A percentile compares a stretch with the other conserved stretches of the same genome.
Conservation (phyloP, 2,888 invertebrate genomes). For the Odontocerum albicorne region DNA sequence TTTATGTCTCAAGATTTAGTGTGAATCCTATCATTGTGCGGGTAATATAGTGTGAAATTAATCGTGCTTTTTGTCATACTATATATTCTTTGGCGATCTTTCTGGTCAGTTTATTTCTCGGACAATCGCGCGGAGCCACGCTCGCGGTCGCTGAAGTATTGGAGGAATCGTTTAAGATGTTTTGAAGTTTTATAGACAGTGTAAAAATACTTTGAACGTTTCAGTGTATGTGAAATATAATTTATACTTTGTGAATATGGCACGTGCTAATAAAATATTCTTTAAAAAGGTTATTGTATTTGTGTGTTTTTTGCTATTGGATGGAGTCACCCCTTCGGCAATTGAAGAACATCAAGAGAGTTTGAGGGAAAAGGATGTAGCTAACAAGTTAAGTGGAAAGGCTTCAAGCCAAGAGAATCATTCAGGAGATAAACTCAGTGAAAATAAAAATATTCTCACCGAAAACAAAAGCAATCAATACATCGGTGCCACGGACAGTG, state of each 20-base stretch:
- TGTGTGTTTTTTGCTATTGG: conserved; percentile 20
- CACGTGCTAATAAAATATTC: conserved; percentile 11
- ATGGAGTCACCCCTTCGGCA: conserved; percentile 39
- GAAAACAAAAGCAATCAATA: conserved; percentile 53
- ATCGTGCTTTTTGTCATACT: conserved; percentile 44
- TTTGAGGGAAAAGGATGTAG: conserved; percentile 45
- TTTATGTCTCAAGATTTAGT: conserved; percentile 46
- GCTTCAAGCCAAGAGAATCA: conserved; percentile 51
- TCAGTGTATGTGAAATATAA: conserved; percentile 5
- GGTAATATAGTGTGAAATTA: conserved; percentile 52
- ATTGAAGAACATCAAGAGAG: conserved; percentile 49
- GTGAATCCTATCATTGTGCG: conserved; percentile 58
- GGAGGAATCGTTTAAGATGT: background rate
- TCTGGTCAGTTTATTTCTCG: conserved; percentile 27
- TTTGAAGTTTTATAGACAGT: background rate
- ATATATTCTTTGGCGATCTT: conserved; percentile 22
- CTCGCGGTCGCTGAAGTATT: background rate
- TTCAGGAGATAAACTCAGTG: conserved; percentile 52
- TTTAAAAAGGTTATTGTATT: conserved; percentile 11
- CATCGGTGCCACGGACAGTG: conserved; percentile 51
- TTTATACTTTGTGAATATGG: conserved; percentile 12
- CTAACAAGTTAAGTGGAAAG: conserved; percentile 50
- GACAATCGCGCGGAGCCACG: conserved; percentile 13
- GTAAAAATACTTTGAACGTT: background rate
- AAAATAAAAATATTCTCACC: conserved; percentile 49